Conservation (phyloP, 2,113 vertebrate species). For the Nothocercus julius region DNA sequence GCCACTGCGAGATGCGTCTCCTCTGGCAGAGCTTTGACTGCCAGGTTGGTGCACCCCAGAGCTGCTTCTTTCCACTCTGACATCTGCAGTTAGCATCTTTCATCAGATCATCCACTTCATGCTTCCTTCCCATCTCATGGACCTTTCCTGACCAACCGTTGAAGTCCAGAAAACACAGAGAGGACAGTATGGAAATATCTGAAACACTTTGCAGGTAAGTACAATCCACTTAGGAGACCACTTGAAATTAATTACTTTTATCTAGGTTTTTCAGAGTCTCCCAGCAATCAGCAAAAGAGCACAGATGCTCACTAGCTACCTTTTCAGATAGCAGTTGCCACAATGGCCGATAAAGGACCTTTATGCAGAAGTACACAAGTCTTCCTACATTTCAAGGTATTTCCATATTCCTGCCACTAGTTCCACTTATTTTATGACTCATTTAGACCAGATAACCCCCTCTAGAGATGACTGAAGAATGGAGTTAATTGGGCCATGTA, state of each 20-base stretch:
- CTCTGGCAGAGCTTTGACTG: fast-evolving
- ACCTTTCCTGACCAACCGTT: not conserved
- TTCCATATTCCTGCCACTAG: not conserved
- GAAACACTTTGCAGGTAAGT: not conserved
- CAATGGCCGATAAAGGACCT: not conserved
- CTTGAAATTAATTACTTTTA: not conserved
- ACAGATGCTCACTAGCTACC: not conserved
- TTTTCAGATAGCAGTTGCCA: not conserved
- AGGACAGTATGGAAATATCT: not conserved
- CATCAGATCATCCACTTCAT: not conserved
- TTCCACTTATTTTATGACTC: not conserved
- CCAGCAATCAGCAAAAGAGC: not conserved
- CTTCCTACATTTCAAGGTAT: not conserved
- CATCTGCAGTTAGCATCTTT: fast-evolving
- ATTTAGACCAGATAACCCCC: not conserved
- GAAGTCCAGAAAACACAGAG: not conserved
- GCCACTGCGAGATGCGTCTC: fast-evolving
- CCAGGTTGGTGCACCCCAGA: not conserved
- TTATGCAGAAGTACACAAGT: not conserved
- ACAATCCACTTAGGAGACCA: not conserved
- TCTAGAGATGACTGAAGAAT: constrained; percentile 39
- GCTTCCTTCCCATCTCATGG: not conserved
- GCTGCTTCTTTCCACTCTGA: not conserved
- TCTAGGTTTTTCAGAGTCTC: fast-evolving
- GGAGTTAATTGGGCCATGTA: constrained; percentile 42